Base-by-base conservation (phyloP, 2,888 invertebrate species). In the Blera fallax region DNA sequence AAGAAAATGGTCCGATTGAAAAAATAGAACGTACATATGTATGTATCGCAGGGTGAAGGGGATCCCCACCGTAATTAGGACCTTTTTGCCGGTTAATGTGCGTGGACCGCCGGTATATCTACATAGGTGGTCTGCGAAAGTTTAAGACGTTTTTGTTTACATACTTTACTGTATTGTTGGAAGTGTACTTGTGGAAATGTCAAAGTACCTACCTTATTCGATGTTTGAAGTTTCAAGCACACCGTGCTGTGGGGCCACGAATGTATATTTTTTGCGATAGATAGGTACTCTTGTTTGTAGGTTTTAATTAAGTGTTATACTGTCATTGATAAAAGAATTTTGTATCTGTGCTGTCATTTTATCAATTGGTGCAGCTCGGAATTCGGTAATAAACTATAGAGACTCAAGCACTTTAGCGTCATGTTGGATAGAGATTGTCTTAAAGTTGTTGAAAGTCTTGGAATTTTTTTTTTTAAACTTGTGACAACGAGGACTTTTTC, bases 1-100 rank as follows among this genome's bases (percentile, higher is more conserved):
- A 32, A 29, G 32, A 48, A 24, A 24, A 24, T 24, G 24, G 2
- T 24, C 4, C 24, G 4, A 24, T 24, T 24, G 24, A 4, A 24
- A 18, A 37, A 3, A 58, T 2, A 40, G 5, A 16, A 24, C 4
- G 16, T 29, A n/a, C n/a, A n/a, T n/a, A n/a, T n/a, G 18, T 21
- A n/a, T 65, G 24, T 14, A 27, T 54, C 37, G 3, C 40, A 37
- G 52, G 52, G 54, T 72, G 58, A 60, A 58, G 64, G 52, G 54
- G 27, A 64, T 52, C 24, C n/a, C n/a, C n/a, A n/a, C n/a, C n/a
- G 45, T 78, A 62, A 78, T 78, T 78, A 78, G 78, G 78, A 69
- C 52, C 60, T 69, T 43, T 43, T 50, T 60, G 34, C 50, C 52
- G 58, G 18, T 67, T 54, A 18, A 27, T 40, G 43, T 50, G 48